These are phyloP conservation scores for Nycticorax nycticorax DNA, from an alignment of 2,113 vertebrate species.

Conservation along the genomic window DNA sequence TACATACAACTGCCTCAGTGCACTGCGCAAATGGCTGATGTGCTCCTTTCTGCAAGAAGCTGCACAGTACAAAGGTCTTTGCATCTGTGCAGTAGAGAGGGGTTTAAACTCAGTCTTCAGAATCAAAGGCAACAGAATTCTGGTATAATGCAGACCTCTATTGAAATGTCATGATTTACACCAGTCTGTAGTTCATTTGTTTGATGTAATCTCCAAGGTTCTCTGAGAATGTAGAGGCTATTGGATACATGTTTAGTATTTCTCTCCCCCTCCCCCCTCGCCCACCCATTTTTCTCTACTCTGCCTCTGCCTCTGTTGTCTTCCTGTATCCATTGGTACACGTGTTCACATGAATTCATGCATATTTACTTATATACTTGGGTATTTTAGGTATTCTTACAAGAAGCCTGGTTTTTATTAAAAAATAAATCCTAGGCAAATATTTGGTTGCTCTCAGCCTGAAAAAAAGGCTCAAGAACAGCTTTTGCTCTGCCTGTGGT, in stretches of 20 bases:
- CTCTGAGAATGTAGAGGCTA: accelerated
- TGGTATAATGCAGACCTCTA: neutral
- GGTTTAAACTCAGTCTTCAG: neutral
- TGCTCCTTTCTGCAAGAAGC: neutral
- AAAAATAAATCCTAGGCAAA: conserved; percentile 1
- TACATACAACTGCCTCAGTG: neutral
- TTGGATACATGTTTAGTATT: accelerated
- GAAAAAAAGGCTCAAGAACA: conserved; percentile 53
- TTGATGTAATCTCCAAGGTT: neutral
- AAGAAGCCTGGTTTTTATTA: neutral
- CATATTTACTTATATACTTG: neutral
- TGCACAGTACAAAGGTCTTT: neutral
- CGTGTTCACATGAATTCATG: neutral
- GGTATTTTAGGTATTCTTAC: neutral
- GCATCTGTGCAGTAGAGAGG: accelerated
- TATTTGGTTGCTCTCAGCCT: conserved; percentile 47
- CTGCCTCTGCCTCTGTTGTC: neutral
- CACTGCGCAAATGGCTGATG: neutral
- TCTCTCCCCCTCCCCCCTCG: neutral
- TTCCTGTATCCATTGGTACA: neutral
- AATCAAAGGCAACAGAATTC: neutral
- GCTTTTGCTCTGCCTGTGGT: conserved; percentile 37
- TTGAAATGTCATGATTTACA: neutral
- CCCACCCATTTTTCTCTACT: neutral
- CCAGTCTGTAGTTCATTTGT: neutral